Evolutionary conservation across 1,140 invertebrate genomes (phyloP).

Genomic region (Sycophila sp.): DNA sequence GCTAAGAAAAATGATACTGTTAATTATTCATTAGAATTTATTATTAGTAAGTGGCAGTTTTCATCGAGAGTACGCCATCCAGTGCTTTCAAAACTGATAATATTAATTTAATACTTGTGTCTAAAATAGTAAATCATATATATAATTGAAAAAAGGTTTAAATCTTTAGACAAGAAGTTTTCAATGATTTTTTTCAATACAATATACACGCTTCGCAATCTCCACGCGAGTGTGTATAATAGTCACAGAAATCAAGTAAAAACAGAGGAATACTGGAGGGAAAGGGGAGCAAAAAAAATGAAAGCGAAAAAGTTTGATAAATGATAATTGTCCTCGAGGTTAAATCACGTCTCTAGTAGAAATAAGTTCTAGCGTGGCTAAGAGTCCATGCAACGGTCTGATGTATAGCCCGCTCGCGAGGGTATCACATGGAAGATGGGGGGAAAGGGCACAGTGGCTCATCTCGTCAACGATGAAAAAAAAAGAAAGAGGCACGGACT

Average conservation of each 20-base stretch:
- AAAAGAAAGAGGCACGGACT: background rate
- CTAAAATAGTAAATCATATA: too few species aligned
- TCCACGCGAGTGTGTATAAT: background rate
- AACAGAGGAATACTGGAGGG: constrained; percentile 10
- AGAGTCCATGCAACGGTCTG: background rate
- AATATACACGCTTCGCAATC: background rate
- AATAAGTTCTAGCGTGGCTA: background rate
- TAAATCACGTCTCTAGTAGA: constrained; percentile 1
- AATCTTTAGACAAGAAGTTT: too few species aligned
- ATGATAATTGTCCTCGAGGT: background rate
- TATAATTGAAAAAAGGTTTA: too few species aligned
- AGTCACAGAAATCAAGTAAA: constrained; percentile 23
- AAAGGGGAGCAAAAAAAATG: constrained; percentile 18
- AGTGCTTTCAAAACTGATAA: too few species aligned
- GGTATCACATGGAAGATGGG: background rate
- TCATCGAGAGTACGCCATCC: too few species aligned
- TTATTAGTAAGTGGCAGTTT: too few species aligned
- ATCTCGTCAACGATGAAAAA: background rate
- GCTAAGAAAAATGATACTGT: too few species aligned
- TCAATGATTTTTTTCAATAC: too few species aligned
- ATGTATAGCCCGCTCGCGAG: background rate
- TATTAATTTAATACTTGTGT: too few species aligned
- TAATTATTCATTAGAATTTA: too few species aligned
- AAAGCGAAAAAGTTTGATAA: background rate
- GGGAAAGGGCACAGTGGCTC: background rate